These are phyloP conservation scores for Neomorphus geoffroyi DNA, from an alignment of 2,797 vertebrate genomes.

Conservation along the genomic window DNA sequence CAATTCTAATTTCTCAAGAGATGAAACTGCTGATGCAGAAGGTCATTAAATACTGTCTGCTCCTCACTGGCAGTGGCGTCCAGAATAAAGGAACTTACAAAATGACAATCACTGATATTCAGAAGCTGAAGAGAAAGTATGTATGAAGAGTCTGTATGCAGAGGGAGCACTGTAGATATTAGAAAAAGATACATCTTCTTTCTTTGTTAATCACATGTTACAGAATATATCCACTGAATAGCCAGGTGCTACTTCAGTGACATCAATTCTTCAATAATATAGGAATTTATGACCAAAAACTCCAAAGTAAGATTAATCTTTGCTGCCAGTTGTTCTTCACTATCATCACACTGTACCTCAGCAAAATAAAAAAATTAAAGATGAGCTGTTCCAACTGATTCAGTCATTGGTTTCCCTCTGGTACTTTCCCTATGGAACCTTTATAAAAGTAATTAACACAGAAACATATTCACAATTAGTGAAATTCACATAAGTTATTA, in stretches of 20 bases:
- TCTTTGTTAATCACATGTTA: not conserved
- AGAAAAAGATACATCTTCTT: not conserved
- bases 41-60: not conserved
- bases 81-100: not conserved
- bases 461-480: not conserved
- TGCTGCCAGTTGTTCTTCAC: not conserved
- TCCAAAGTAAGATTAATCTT: not conserved
- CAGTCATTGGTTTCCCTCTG: not conserved
- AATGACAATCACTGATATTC: not conserved
- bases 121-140: not conserved
- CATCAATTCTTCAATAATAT: not conserved
- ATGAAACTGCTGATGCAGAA: slow-evolving; percentile 25
- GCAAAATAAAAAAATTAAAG: not conserved
- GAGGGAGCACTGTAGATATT: not conserved
- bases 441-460: not conserved
- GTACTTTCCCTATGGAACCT: not conserved
- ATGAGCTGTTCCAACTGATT: not conserved
- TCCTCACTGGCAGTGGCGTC: not conserved
- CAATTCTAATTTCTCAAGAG: slow-evolving; percentile 34
- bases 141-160: not conserved
- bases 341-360: not conserved
- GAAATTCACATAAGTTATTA: not conserved
- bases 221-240: not conserved
- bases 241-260: not conserved
- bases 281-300: not conserved